A percentile compares a stretch with the other conserved stretches of the same genome.
These are phyloP conservation scores for Silurus meridionalis DNA, from an alignment of 2,113 vertebrate species.

Conservation along the genomic window DNA sequence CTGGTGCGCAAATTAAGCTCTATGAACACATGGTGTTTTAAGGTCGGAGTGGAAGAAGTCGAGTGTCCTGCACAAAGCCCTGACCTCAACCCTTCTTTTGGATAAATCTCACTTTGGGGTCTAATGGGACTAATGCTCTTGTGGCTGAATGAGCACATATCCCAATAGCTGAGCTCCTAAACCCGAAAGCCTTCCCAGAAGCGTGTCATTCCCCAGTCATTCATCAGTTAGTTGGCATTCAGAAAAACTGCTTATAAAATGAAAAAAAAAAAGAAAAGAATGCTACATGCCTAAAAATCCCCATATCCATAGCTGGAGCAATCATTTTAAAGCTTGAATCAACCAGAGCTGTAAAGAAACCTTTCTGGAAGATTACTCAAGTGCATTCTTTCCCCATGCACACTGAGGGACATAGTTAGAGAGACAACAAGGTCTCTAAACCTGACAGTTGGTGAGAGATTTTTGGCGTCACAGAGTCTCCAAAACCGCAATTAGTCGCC, in stretches of 20 bases:
- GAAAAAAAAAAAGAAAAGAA: no score
- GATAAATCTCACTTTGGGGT: background rate
- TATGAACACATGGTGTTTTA: background rate
- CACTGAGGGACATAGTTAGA: background rate
- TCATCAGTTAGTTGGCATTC: background rate
- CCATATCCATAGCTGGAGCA: background rate
- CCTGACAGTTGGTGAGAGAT: background rate
- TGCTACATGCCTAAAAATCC: background rate
- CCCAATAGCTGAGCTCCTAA: background rate
- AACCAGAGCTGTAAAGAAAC: background rate
- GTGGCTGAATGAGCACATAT: background rate
- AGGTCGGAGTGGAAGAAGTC: background rate
- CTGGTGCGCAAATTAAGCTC: background rate
- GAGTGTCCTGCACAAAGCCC: background rate
- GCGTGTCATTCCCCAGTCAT: background rate
- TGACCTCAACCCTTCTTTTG: background rate
- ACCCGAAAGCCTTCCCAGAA: background rate
- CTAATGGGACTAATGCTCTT: background rate
- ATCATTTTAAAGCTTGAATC: background rate
- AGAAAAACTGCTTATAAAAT: no score
- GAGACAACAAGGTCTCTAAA: background rate
- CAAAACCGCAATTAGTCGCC: background rate
- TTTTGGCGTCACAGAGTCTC: background rate
- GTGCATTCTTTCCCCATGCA: background rate
- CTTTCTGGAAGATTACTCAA: background rate